These are phyloP conservation scores for Limenitis camilla DNA, from an alignment of 2,888 invertebrate genomes.

Conservation along the genomic window DNA sequence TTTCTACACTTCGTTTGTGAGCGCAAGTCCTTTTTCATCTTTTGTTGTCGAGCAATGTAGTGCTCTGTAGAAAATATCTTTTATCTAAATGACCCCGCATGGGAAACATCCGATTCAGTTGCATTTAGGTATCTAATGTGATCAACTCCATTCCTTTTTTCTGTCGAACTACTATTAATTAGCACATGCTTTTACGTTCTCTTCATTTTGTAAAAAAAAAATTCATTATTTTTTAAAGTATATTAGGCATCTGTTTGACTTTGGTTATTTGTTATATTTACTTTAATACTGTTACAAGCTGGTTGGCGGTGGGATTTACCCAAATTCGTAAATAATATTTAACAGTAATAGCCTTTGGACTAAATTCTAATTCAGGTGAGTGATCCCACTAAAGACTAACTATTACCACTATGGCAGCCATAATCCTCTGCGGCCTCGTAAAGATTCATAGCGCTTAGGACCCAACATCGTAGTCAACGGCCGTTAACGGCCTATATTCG, in stretches of 20 bases:
- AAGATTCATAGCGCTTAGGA: slow-evolving; percentile 19
- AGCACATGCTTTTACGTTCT: no score
- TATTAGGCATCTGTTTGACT: no score
- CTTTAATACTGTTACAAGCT: no score
- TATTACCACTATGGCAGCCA: slow-evolving; percentile 3
- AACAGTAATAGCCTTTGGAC: not conserved
- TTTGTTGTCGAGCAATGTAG: not conserved
- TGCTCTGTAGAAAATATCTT: not conserved
- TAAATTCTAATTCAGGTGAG: not conserved
- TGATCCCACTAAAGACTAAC: not conserved
- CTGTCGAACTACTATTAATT: no score
- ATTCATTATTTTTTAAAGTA: no score
- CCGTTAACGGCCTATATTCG: slow-evolving; percentile 8
- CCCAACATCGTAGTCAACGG: slow-evolving; percentile 16
- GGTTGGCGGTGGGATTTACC: no score
- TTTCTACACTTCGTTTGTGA: slow-evolving; percentile 2
- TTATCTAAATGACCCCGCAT: not conserved
- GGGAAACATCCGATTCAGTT: no score
- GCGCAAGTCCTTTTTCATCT: not conserved
- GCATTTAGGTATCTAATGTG: no score
- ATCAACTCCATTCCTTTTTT: no score
- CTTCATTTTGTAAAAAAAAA: no score
- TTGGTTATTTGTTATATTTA: no score
- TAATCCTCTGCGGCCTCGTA: slow-evolving; percentile 18
- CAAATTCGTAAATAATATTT: no score